phyloP scores from a whole-genome alignment of 2,888 invertebrate species.

The Endotricha flammealis region DNA sequence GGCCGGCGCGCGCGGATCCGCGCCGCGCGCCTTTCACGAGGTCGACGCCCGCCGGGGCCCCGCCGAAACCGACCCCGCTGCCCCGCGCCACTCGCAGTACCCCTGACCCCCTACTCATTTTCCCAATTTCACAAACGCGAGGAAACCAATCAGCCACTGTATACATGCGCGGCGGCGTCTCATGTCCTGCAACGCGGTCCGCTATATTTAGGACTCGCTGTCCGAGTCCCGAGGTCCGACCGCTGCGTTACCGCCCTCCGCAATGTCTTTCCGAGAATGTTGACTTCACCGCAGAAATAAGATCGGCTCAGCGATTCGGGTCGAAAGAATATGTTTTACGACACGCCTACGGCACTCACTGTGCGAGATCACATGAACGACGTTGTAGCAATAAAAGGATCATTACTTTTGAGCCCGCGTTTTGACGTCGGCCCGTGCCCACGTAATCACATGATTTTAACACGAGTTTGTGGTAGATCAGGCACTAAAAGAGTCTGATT shows the following conservation, averaged over 20 bases:
- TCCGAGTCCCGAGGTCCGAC: constrained; percentile 33
- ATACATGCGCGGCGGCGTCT: constrained; percentile 24
- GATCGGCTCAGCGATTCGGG: constrained; percentile 33
- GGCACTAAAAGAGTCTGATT: constrained; percentile 28
- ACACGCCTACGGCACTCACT: constrained; percentile 46
- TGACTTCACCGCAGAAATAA: constrained; percentile 51
- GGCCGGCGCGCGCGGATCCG: constrained; percentile 58
- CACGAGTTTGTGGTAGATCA: constrained; percentile 44
- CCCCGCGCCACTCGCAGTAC: constrained; percentile 35
- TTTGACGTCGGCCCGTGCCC: constrained; percentile 41
- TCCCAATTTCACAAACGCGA: constrained; percentile 33
- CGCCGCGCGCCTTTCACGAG: constrained; percentile 68
- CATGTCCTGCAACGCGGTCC: constrained; percentile 27
- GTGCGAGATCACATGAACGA: constrained; percentile 39
- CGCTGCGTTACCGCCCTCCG: constrained; percentile 21
- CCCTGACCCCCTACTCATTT: constrained; percentile 43
- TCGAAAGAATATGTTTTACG: constrained; percentile 54
- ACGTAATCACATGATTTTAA: constrained; percentile 49
- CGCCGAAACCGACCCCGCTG: constrained; percentile 53
- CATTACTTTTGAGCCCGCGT: constrained; percentile 41
- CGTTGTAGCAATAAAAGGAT: constrained; percentile 50
- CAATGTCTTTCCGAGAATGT: constrained; percentile 42
- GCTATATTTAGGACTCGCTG: constrained; percentile 39
- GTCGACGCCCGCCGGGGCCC: constrained; percentile 70
- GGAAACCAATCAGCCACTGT: constrained; percentile 17